Percentiles rank a stretch among this genome's conserved stretches.
Conservation (phyloP, 1,140 invertebrate species). For the Hypothenemus hampei region DNA sequence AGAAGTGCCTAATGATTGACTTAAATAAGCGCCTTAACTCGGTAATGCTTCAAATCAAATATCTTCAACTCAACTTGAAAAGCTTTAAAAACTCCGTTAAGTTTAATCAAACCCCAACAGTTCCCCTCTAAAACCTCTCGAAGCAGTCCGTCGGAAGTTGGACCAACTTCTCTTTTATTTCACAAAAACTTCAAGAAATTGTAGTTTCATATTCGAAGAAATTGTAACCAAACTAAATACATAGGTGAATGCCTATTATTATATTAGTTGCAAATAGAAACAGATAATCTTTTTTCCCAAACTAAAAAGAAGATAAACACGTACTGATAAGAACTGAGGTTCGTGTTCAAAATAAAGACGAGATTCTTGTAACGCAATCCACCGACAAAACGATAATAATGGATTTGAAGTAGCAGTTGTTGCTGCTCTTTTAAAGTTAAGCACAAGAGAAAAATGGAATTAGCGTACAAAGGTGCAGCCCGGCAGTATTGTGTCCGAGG, state of each 20-base stretch:
- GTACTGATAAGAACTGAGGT: conserved; percentile 2
- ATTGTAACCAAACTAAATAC: not conserved
- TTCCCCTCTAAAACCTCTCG: not conserved
- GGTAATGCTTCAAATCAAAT: too few species aligned
- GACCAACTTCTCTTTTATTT: too few species aligned
- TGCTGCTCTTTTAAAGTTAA: conserved; percentile 6
- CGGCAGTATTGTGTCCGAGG: too few species aligned
- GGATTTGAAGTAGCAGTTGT: not conserved
- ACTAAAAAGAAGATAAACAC: conserved; percentile 3
- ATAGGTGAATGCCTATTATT: not conserved
- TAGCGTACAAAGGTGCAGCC: conserved; percentile 6
- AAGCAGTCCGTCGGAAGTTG: too few species aligned
- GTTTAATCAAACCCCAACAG: not conserved
- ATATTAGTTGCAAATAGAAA: not conserved
- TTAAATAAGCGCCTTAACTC: too few species aligned
- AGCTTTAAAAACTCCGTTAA: too few species aligned
- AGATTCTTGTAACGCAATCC: conserved; percentile 16
- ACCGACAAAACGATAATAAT: conserved; percentile 9
- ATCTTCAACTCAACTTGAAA: too few species aligned
- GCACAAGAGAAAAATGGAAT: conserved; percentile 9
- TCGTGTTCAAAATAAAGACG: conserved; percentile 2
- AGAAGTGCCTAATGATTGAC: not conserved
- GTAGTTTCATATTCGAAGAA: too few species aligned
- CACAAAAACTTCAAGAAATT: too few species aligned
- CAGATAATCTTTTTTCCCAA: conserved; percentile 9